Percentiles rank a stretch among this genome's conserved stretches.
These are phyloP conservation scores for Cheumatopsyche charites DNA, from an alignment of 1,140 invertebrate genomes.

Conservation along the genomic window DNA sequence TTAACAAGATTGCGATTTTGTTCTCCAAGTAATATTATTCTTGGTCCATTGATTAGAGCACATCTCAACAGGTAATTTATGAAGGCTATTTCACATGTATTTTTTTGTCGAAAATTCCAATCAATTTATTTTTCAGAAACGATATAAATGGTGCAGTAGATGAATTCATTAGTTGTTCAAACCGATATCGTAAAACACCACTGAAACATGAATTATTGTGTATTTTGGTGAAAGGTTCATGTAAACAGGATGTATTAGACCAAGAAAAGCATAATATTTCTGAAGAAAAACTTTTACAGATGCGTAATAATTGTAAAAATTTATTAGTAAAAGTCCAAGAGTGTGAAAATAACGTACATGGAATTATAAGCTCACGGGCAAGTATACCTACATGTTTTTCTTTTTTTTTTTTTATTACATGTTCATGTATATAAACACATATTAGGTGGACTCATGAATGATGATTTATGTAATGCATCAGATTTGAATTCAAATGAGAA, in stretches of 20 bases:
- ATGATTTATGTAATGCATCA: slow-evolving; percentile 17
- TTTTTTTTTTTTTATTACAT: slow-evolving; percentile 43
- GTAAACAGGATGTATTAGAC: slow-evolving; percentile 50
- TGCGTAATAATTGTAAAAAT: slow-evolving; percentile 48
- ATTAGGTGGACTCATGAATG: slow-evolving; percentile 44
- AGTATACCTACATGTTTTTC: too few relatives aligned
- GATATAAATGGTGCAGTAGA: slow-evolving; percentile 59
- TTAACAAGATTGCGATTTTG: slow-evolving; percentile 60
- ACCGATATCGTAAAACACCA: slow-evolving; percentile 61
- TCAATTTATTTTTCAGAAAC: slow-evolving; percentile 50
- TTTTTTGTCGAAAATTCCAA: slow-evolving; percentile 21
- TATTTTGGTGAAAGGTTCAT: slow-evolving; percentile 51
- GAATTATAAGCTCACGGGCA: slow-evolving; percentile 55
- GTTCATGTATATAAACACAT: too few relatives aligned
- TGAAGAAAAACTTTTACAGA: slow-evolving; percentile 55
- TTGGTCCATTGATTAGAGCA: slow-evolving; percentile 60
- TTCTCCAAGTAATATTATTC: slow-evolving; percentile 55
- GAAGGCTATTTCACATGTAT: slow-evolving; percentile 44
- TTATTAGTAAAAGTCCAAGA: slow-evolving; percentile 20
- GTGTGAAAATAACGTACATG: slow-evolving; percentile 52
- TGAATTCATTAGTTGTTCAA: slow-evolving; percentile 53
- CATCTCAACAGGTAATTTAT: slow-evolving; percentile 63
- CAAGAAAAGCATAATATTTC: slow-evolving; percentile 51
- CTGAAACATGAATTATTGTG: slow-evolving; percentile 63
- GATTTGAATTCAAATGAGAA: too few relatives aligned